Percentiles rank a stretch among this genome's conserved stretches.
These are phyloP conservation scores for Laticauda colubrina DNA, from an alignment of 2,113 vertebrate genomes.

Conservation along the genomic window DNA sequence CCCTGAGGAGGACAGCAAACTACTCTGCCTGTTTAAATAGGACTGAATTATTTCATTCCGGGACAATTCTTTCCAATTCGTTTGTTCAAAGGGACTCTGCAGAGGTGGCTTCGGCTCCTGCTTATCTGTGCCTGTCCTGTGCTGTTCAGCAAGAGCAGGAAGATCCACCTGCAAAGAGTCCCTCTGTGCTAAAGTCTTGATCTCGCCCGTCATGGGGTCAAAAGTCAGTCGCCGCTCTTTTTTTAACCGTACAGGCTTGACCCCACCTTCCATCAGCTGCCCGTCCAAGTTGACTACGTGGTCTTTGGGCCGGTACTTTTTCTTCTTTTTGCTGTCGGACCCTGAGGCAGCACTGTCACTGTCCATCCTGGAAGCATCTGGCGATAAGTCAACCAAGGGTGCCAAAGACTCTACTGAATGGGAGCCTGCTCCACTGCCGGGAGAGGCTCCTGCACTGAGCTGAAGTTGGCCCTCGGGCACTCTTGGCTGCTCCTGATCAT, in stretches of 20 bases:
- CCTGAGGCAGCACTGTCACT: conserved; percentile 72
- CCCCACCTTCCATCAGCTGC: conserved; percentile 72
- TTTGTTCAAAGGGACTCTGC: conserved; percentile 87
- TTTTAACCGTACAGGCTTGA: conserved; percentile 89
- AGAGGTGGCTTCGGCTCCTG: conserved; percentile 72
- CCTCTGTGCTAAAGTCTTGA: conserved; percentile 81
- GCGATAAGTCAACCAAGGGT: conserved; percentile 61
- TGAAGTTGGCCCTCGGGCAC: conserved; percentile 70
- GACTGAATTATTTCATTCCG: conserved; percentile 92
- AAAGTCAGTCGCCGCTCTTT: conserved; percentile 84
- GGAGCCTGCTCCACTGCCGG: conserved; percentile 59
- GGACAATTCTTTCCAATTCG: conserved; percentile 91
- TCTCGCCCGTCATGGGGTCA: conserved; percentile 89
- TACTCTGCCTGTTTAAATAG: conserved; percentile 91
- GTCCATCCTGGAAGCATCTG: conserved; percentile 71
- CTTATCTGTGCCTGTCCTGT: conserved; percentile 80
- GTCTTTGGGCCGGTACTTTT: conserved; percentile 81
- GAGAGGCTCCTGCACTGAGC: conserved; percentile 62
- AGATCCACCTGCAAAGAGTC: conserved; percentile 74
- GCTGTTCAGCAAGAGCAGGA: conserved; percentile 66
- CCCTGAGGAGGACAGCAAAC: conserved; percentile 83
- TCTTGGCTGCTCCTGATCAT: conserved; percentile 76
- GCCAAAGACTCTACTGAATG: conserved; percentile 52
- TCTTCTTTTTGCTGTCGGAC: conserved; percentile 82
- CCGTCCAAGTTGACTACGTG: conserved; percentile 75